Percentiles rank a stretch among this genome's conserved stretches.
phyloP scores from a whole-genome alignment of 2,888 invertebrate genomes.

The Heliconius hortense region DNA sequence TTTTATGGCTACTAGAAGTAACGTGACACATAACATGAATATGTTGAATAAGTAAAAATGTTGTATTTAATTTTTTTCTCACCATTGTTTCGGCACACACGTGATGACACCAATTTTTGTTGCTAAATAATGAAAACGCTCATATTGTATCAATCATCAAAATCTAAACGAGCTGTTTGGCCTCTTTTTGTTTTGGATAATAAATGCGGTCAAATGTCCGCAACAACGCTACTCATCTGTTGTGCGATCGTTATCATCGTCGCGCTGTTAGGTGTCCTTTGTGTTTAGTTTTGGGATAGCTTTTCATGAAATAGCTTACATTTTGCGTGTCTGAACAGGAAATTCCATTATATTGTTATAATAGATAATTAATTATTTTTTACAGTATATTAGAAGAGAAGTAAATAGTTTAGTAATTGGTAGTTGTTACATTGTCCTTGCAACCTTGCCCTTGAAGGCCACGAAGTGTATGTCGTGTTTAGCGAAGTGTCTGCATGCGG shows the following conservation, averaged over 20 bases:
- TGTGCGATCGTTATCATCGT: background rate
- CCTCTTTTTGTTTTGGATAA: conserved; percentile 16
- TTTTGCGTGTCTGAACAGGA: background rate
- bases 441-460: conserved; percentile 36
- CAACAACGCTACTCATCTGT: conserved; percentile 6
- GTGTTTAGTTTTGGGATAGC: background rate
- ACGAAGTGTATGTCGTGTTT: conserved; percentile 28
- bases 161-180: conserved; percentile 12
- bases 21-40: background rate
- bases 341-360: background rate
- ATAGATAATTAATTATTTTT: background rate
- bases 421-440: background rate
- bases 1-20: background rate
- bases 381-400: too few species aligned
- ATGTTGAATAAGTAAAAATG: background rate
- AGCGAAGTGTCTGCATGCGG: conserved; percentile 36
- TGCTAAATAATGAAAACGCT: conserved; percentile 8
- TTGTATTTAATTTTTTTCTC: background rate
- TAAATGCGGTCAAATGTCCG: background rate
- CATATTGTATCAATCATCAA: conserved; percentile 7
- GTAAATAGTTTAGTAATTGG: background rate
- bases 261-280: background rate
- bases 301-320: background rate
- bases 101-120: conserved; percentile 9
- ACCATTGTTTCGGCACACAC: background rate